These are phyloP conservation scores for Sciaenops ocellatus DNA, from an alignment of 2,797 vertebrate species.

Conservation along the genomic window DNA sequence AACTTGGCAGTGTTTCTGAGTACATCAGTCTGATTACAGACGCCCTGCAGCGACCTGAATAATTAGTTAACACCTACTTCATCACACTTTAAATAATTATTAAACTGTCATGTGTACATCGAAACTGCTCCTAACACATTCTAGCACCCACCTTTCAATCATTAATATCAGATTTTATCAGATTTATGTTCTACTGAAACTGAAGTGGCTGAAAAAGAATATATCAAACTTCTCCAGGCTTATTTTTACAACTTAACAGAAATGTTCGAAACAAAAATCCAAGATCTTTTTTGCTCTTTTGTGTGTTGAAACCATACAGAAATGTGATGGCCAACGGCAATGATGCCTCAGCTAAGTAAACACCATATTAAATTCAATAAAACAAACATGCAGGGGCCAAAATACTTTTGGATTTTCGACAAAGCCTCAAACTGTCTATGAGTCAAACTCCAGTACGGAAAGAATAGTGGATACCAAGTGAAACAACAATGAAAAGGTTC, in stretches of 20 bases:
- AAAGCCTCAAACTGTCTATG: constrained; percentile 6
- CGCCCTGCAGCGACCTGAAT: constrained; percentile 29
- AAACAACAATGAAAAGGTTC: neutral
- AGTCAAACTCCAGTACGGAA: neutral
- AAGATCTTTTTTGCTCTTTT: constrained; percentile 22
- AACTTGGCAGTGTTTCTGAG: constrained; percentile 1
- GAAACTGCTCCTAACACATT: constrained; percentile 9
- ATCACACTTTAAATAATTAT: constrained; percentile 44
- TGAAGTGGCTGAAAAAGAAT: constrained; percentile 13
- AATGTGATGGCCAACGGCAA: constrained; percentile 21
- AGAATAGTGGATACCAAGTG: neutral
- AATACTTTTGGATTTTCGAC: constrained; percentile 30
- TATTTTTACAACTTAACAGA: neutral
- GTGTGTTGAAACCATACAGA: constrained; percentile 11
- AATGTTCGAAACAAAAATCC: constrained; percentile 33
- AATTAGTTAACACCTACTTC: constrained; percentile 40
- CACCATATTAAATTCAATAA: constrained; percentile 37
- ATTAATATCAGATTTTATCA: constrained; percentile 18
- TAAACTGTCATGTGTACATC: constrained; percentile 28
- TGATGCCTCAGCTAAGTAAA: constrained; percentile 35
- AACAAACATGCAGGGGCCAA: constrained; percentile 28
- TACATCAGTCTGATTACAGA: constrained; percentile 12
- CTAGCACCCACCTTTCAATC: neutral
- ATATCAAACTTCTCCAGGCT: constrained; percentile 22
- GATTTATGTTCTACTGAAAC: neutral